Conservation (phyloP, 2,113 vertebrate species). For the Hiodon tergisus region DNA sequence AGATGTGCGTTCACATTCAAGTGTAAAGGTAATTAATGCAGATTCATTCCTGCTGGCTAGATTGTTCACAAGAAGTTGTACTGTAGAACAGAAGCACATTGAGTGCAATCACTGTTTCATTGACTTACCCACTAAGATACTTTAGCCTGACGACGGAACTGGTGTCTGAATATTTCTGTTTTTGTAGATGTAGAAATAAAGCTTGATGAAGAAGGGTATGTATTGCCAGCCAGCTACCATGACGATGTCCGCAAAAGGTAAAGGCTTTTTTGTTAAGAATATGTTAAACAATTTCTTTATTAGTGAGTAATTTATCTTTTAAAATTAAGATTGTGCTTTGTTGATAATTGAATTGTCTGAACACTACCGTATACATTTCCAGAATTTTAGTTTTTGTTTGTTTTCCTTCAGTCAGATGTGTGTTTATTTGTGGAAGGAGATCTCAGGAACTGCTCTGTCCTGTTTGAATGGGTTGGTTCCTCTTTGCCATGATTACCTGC, state of each 20-base stretch:
- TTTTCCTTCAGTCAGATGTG: not conserved
- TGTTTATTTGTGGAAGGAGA: not conserved
- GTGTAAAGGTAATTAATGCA: not conserved
- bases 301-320: not conserved
- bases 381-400: no score
- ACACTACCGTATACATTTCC: not conserved
- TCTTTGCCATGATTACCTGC: slow-evolving; percentile 25
- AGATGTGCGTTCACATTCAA: not conserved
- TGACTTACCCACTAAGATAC: no score
- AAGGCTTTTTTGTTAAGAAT: not conserved
- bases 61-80: no score
- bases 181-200: slow-evolving; percentile 85
- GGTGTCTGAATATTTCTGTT: slow-evolving; percentile 1
- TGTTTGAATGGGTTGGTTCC: not conserved
- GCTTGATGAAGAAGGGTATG: slow-evolving; percentile 79
- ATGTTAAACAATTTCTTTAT: not conserved
- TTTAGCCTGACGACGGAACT: not conserved
- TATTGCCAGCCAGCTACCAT: slow-evolving; percentile 62
- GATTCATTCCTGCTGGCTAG: no score
- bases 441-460: not conserved
- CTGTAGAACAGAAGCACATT: no score
- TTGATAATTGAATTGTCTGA: not conserved
- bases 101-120: no score
- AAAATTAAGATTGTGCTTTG: not conserved
- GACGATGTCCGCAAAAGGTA: slow-evolving; percentile 76